These are phyloP conservation scores for Drosophila littoralis DNA, from an alignment of 1,140 invertebrate genomes.

Conservation along the genomic window DNA sequence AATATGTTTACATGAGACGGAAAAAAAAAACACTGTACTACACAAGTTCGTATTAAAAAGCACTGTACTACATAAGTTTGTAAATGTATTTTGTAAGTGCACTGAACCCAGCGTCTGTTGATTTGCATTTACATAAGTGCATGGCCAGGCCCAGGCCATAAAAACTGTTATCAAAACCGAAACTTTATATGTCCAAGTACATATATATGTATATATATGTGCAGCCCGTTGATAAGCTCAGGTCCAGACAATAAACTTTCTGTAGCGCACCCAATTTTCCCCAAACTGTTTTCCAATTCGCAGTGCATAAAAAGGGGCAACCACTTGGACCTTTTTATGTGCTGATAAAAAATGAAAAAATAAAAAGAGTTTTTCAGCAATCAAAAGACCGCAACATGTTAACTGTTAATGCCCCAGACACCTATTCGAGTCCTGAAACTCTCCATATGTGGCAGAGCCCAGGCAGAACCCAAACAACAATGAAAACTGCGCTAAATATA, in stretches of 20 bases:
- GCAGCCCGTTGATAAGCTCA: constrained; percentile 34
- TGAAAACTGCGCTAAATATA: constrained; percentile 64
- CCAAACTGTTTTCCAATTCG: constrained; percentile 11
- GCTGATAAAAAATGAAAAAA: constrained; percentile 58
- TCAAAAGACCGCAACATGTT: constrained; percentile 81
- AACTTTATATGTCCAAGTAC: constrained; percentile 8
- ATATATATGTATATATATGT: constrained; percentile 1
- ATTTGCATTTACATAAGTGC: constrained; percentile 35
- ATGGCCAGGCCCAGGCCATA: constrained; percentile 28
- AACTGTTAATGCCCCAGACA: constrained; percentile 81
- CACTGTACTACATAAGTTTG: background rate
- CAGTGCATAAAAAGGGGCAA: constrained; percentile 11
- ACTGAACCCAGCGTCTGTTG: constrained; percentile 22
- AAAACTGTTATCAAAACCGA: constrained; percentile 44
- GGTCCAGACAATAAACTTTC: constrained; percentile 19
- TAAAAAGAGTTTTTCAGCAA: constrained; percentile 59
- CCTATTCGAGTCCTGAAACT: constrained; percentile 59
- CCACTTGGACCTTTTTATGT: constrained; percentile 55
- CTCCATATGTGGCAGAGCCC: constrained; percentile 20
- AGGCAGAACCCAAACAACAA: constrained; percentile 20
- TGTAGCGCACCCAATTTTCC: constrained; percentile 21
- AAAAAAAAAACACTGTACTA: too few species aligned
- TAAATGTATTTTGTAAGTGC: constrained; percentile 5
- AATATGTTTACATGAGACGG: background rate
- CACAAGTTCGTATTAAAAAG: background rate